Evolutionary conservation across 2,797 vertebrate genomes (phyloP), one percentile per base, ranked within the genome.

Genomic region (Denticeps clupeoides): DNA sequence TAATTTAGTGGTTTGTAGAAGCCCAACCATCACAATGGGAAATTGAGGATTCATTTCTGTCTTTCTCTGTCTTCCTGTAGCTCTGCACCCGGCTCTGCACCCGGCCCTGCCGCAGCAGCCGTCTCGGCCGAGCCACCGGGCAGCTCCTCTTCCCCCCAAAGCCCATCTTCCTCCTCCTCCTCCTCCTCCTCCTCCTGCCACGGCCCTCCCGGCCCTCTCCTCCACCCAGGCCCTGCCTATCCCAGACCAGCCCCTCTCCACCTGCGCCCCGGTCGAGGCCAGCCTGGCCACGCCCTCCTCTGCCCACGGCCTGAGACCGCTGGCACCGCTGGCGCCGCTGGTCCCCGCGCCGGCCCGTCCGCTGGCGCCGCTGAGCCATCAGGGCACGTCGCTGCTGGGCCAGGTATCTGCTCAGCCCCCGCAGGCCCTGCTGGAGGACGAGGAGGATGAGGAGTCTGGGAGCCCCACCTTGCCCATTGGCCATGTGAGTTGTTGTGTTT

Each of bases 41-140:
- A n/a, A n/a, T n/a, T n/a, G n/a, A n/a, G n/a, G n/a, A n/a, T 9
- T 11, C 13, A 4, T 4, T 7, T 15, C 1, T 61, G 26, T 1
- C 19, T 31, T 6, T 49, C 18, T 18, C 7, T 35, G 15, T 21
- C 8, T 7, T 9, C 7, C 8, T 27, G 7, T 24, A 8, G 23
- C 11, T 10, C 47, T 58, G 32, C 47, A 47, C 72, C 16, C 70
- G 93, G 90, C 90, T 56, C 73, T 92, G 72, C 90, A 91, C 80
- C 89, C 82, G 4, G 87, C 89, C 51, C 80, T 94, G 63, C 90
- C 89, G 51, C 90, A 90, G 72, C 90, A 91, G 65, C 90, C 91
- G 3, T 88, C 91, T 0, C 78, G 90, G 52, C 89, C 91, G 5
- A 91, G 86, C 52, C 84, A 88, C 78, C 81, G 88, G 8, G 91